phyloP scores from a whole-genome alignment of 2,888 invertebrate species.

The Antheraea yamamai region DNA sequence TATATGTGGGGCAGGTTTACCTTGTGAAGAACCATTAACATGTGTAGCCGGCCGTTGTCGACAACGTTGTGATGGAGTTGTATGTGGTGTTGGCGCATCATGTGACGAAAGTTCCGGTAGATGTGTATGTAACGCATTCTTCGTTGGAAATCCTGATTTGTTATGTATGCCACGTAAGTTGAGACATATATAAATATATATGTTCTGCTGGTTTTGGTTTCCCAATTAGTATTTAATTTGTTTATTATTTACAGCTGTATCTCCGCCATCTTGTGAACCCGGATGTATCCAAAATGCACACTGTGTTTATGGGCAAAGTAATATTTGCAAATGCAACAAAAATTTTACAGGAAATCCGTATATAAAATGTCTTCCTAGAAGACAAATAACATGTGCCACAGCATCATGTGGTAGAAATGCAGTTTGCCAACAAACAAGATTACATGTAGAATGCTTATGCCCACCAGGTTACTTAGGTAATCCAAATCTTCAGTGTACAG shows the following conservation, averaged over 20 bases:
- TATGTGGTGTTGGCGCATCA: conserved; percentile 94
- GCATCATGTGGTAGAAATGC: conserved; percentile 90
- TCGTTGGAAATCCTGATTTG: conserved; percentile 93
- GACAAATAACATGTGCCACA: conserved; percentile 86
- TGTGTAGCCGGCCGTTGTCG: conserved; percentile 95
- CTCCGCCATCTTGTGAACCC: conserved; percentile 90
- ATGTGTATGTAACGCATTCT: conserved; percentile 93
- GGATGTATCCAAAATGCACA: conserved; percentile 91
- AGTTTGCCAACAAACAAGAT: conserved; percentile 88
- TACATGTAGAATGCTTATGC: conserved; percentile 90
- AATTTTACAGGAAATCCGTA: conserved; percentile 95
- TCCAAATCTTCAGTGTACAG: conserved; percentile 92
- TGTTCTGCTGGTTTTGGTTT: conserved; percentile 7
- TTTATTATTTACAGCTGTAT: conserved; percentile 82
- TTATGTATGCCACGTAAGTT: conserved; percentile 95
- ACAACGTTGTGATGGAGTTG: conserved; percentile 92
- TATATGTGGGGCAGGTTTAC: conserved; percentile 88
- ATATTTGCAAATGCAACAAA: conserved; percentile 91
- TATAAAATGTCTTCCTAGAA: conserved; percentile 87
- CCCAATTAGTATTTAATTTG: conserved; percentile 12
- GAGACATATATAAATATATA: not conserved
- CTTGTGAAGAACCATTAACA: conserved; percentile 89
- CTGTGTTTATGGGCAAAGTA: conserved; percentile 90
- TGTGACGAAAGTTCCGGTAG: conserved; percentile 91
- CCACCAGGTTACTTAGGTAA: conserved; percentile 92